phyloP scores from a whole-genome alignment of 2,113 vertebrate genomes.

The Rhizomys pruinosus region DNA sequence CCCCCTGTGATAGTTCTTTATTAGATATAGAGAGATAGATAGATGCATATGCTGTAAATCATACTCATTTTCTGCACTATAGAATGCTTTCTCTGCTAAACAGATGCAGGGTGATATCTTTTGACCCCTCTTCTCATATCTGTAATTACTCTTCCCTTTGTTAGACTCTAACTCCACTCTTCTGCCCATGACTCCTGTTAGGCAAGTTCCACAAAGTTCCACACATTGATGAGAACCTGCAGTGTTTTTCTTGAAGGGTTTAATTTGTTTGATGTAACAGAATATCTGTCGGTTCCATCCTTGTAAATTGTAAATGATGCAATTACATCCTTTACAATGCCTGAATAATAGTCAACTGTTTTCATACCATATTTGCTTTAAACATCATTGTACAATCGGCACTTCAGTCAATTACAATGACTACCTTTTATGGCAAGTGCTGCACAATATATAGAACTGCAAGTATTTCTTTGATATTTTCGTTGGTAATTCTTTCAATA shows the following conservation, averaged over 20 bases:
- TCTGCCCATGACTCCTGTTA: not conserved
- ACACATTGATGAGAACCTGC: not conserved
- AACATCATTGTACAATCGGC: not conserved
- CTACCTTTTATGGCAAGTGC: not conserved
- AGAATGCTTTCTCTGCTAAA: not conserved
- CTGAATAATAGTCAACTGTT: no score
- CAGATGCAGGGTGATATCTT: not conserved
- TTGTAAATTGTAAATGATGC: no score
- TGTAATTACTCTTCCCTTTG: rapidly evolving
- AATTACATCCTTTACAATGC: not conserved
- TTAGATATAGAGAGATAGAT: not conserved
- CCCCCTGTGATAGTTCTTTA: not conserved
- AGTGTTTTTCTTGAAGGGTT: not conserved
- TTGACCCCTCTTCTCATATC: not conserved
- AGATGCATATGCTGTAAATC: not conserved
- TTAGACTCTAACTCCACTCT: not conserved
- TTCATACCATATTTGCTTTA: not conserved
- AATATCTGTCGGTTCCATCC: not conserved
- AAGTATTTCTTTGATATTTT: not conserved
- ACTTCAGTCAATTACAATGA: no score
- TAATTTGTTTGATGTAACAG: not conserved
- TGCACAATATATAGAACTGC: rapidly evolving
- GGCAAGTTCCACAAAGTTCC: not conserved
- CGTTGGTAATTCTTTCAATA: no score
- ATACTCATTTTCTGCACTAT: not conserved